Conservation (phyloP, 2,888 invertebrate species). For the Cephus sareptanus region DNA sequence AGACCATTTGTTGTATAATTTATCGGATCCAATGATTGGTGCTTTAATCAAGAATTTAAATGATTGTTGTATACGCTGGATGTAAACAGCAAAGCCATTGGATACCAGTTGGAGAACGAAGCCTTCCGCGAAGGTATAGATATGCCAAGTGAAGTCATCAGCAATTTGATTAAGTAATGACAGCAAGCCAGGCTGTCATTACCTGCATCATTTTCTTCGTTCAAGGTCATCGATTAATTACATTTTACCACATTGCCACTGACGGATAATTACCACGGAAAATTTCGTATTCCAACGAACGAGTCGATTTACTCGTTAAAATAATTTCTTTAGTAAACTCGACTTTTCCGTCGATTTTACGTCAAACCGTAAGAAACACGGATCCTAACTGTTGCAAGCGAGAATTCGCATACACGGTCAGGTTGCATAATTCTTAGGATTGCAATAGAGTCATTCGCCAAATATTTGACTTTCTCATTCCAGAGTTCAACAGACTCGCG, state of each 20-base stretch:
- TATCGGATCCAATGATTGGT: neutral
- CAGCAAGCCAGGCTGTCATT: slow-evolving; percentile 22
- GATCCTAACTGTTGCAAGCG: neutral
- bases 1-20: neutral
- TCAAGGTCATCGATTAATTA: slow-evolving; percentile 19
- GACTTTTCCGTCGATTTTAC: neutral
- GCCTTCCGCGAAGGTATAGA: slow-evolving; percentile 10
- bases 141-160: slow-evolving; percentile 35
- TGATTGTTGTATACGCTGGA: neutral
- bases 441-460: slow-evolving; percentile 2
- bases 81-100: too few species aligned
- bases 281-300: neutral
- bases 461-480: slow-evolving; percentile 15
- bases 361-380: neutral
- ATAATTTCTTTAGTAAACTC: neutral
- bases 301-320: neutral
- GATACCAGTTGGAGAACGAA: too few species aligned
- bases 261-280: neutral
- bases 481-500: neutral
- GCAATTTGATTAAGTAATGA: slow-evolving; percentile 43
- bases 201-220: slow-evolving; percentile 30
- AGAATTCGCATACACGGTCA: neutral
- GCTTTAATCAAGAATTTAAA: neutral
- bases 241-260: neutral
- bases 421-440: slow-evolving; percentile 14